Conservation (phyloP, 2,113 vertebrate species). For the Malaclemys terrapin region DNA sequence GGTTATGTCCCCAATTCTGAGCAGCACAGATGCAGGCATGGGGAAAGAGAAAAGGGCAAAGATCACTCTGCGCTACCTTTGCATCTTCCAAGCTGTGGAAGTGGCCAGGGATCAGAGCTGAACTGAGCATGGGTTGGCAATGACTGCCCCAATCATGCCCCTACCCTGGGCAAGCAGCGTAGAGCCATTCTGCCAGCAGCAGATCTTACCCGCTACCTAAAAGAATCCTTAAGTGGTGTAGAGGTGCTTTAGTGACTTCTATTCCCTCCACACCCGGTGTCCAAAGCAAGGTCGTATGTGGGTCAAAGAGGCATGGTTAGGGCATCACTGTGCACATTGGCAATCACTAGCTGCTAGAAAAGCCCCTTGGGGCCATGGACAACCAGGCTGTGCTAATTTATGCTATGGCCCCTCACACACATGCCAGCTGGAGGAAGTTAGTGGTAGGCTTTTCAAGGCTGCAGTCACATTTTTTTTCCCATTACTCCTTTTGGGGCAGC, state of each 20-base stretch:
- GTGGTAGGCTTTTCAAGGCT: not conserved
- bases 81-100: too few species aligned
- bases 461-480: not conserved
- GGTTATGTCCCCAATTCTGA: not conserved
- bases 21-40: not conserved
- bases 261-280: not conserved
- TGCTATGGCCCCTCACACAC: too few species aligned
- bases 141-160: not conserved
- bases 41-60: not conserved
- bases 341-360: not conserved
- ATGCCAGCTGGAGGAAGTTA: not conserved
- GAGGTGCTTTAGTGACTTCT: not conserved
- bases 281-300: not conserved
- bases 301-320: not conserved
- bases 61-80: not conserved
- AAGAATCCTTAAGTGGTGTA: not conserved
- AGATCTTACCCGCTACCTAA: not conserved
- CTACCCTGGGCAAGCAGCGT: fast-evolving
- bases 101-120: too few species aligned
- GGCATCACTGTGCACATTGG: not conserved
- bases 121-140: not conserved
- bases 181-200: not conserved
- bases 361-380: not conserved
- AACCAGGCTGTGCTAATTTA: not conserved
- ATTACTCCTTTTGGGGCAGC: not conserved